Conservation (phyloP, 2,797 vertebrate species). For the Echiichthys vipera region DNA sequence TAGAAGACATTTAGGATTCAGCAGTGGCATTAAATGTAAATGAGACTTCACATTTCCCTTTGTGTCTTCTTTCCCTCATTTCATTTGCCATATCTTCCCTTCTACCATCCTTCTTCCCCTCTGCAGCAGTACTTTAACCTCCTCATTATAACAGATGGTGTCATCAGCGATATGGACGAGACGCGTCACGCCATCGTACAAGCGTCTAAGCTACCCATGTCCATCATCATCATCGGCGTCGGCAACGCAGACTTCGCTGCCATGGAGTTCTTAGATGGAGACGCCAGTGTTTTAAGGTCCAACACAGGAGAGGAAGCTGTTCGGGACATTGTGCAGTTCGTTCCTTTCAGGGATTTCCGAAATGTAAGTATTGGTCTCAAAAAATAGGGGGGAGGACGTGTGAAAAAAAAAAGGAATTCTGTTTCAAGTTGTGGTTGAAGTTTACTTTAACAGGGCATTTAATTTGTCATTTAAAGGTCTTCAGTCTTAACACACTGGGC, state of each 20-base stretch:
- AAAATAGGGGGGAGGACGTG: background rate
- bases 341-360: constrained; percentile 97
- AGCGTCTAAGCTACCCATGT: constrained; percentile 97
- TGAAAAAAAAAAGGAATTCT: background rate
- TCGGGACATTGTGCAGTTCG: constrained; percentile 97
- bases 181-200: constrained; percentile 94
- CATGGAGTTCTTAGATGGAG: constrained; percentile 98
- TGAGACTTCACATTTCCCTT: background rate
- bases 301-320: constrained; percentile 93
- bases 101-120: constrained; percentile 4
- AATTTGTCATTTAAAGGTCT: background rate
- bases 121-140: constrained; percentile 98
- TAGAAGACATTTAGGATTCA: background rate
- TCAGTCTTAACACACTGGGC: background rate
- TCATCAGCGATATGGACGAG: constrained; percentile 99
- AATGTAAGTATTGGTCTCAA: constrained; percentile 85
- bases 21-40: background rate
- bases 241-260: constrained; percentile 97
- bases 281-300: constrained; percentile 91
- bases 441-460: background rate
- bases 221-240: constrained; percentile 98
- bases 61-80: background rate
- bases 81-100: background rate
- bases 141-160: constrained; percentile 97
- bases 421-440: background rate